Evolutionary conservation across 2,888 invertebrate species (phyloP).

Genomic region (Limnephilus auricula): DNA sequence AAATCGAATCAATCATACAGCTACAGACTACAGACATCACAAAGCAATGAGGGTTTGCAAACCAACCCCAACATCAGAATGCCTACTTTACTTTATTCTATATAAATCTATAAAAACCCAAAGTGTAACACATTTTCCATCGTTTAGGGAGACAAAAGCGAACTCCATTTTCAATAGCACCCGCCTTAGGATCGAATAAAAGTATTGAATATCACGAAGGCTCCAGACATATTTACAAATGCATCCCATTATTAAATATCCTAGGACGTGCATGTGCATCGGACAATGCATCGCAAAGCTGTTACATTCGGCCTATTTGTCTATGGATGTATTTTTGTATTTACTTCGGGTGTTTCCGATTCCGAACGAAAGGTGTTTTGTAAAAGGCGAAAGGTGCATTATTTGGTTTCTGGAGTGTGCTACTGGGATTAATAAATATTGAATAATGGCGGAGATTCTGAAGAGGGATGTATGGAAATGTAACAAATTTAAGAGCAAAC

Average conservation of each 20-base stretch:
- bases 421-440: constrained; percentile 48
- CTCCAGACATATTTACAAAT: constrained; percentile 48
- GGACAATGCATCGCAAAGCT: constrained; percentile 55
- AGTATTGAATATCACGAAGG: constrained; percentile 45
- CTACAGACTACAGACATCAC: neutral
- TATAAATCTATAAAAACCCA: neutral
- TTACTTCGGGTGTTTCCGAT: constrained; percentile 54
- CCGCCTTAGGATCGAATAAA: constrained; percentile 34
- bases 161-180: neutral
- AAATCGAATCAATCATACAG: neutral
- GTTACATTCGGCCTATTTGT: constrained; percentile 56
- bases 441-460: constrained; percentile 31
- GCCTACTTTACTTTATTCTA: neutral
- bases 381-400: constrained; percentile 52
- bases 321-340: constrained; percentile 25
- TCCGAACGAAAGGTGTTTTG: constrained; percentile 17
- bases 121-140: constrained; percentile 37
- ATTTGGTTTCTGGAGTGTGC: constrained; percentile 45
- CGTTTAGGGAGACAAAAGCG: neutral
- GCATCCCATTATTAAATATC: constrained; percentile 52
- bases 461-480: constrained; percentile 41
- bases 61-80: neutral
- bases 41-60: neutral
- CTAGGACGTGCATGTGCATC: neutral
- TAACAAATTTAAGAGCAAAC: constrained; percentile 48